Base-by-base conservation (phyloP, 2,888 invertebrate genomes). In the Lasioglossum pauxillum region DNA sequence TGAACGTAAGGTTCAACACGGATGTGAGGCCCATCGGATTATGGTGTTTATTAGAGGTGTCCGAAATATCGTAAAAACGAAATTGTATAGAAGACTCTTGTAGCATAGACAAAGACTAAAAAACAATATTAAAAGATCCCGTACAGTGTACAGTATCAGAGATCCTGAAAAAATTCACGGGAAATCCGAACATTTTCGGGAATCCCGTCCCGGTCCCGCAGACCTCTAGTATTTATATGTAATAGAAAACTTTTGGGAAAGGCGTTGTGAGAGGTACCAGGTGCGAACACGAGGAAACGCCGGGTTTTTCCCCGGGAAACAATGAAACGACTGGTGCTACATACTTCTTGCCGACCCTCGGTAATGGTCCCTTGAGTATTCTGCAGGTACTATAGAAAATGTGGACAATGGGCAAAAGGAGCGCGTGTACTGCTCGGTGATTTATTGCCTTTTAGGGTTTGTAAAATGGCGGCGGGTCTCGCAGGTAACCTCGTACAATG, bases 401-500 rank as follows among this genome's bases (percentile, higher is more conserved):
- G 0, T 31, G 35, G 23, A 69, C 69, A 80, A 57, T 23, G 46
- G 76, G 4, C 23, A 38, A 57, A 53, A 35, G 44, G 23, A 74
- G n/a, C 60, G n/a, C 60, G 19, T 57, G n/a, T 23, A 73, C n/a
- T 35, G 35, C 8, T 49, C 23, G 46, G 14, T 73, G 46, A 71
- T 75, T 46, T 73, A 35, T 69, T 73, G 19, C 49, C 35, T 38
- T 46, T 38, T 49, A 35, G 27, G 75, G 57, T 38, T 44, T n/a
- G 49, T 44, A 75, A 84, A 83, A 80, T 38, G 35, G 3, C 4
- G 41, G 7, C 23, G n/a, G 35, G 46, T 41, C 27, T 16, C 77
- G 23, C 69, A 69, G 74, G 78, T 49, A 16, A 7, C 64, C 31
- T 14, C 16, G 78, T n/a, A 73, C 23, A 73, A 84, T 53, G 71